Evolutionary conservation across 2,113 vertebrate species (phyloP).

Genomic region (Clarias gariepinus): DNA sequence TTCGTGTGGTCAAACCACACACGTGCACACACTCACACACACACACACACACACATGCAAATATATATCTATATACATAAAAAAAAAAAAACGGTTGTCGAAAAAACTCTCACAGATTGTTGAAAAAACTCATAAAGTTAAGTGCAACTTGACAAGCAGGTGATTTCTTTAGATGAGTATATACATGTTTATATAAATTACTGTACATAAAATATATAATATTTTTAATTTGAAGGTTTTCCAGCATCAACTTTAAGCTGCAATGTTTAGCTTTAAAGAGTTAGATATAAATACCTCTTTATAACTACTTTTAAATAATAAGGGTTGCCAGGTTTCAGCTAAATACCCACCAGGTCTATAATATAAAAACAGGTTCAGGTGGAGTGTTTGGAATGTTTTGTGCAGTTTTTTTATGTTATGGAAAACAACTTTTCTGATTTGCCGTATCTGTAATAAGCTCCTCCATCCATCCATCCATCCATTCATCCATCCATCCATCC

Average conservation of each 20-base stretch:
- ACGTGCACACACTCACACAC: conserved; percentile 1
- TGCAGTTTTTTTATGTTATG: too few species aligned
- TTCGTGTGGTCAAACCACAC: neutral
- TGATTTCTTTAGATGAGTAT: neutral
- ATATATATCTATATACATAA: neutral
- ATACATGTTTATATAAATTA: neutral
- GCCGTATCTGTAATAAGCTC: too few species aligned
- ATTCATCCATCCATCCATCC: too few species aligned
- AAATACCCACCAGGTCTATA: neutral
- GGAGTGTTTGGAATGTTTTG: too few species aligned
- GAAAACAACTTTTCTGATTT: too few species aligned
- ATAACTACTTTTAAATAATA: too few species aligned
- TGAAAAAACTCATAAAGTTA: neutral
- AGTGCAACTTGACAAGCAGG: neutral
- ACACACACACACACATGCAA: conserved; percentile 21
- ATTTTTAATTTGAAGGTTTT: neutral
- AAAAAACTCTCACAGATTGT: neutral
- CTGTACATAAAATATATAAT: neutral
- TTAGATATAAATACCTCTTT: too few species aligned
- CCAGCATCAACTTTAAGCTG: neutral
- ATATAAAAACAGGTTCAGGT: too few species aligned
- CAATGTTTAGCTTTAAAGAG: neutral
- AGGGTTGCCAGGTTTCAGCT: neutral
- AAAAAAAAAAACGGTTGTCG: too few species aligned
- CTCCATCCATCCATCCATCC: too few species aligned